Base-by-base conservation (phyloP, 2,797 vertebrate genomes). In the Danionella dracula region DNA sequence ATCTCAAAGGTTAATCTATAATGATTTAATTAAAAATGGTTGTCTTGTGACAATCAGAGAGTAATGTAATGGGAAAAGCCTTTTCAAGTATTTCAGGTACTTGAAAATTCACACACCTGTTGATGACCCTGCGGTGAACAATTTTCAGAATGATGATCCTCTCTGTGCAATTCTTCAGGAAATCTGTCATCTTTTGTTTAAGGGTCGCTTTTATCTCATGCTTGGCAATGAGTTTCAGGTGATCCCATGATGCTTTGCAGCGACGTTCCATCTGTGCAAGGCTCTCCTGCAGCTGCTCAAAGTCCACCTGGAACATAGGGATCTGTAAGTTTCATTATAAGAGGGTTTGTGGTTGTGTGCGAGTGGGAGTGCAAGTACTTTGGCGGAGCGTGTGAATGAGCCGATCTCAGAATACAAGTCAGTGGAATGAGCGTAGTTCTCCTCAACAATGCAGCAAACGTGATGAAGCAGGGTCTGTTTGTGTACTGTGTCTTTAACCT, bases 231-330 rank as follows among this genome's bases (percentile, higher is more conserved):
- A 94, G 88, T 81, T 97, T 97, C 66, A 97, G 89, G 74, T 97
- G 93, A 83, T 97, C 95, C 95, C 95, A 97, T 1, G 94, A 97
- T 67, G 94, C 93, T 85, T 93, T 96, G 89, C 95, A 97, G 61
- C 94, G 88, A 54, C 87, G 90, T 78, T 97, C 95, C 92, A 97
- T 91, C 86, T 94, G 93, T 82, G 83, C 86, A 77, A 97, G 81
- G 80, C 92, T 97, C 82, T 97, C 94, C 81, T 93, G 93, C 70
- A 97, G 91, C 71, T 95, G 94, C 78, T 96, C 93, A 70, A 97
- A 97, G 76, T 97, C 95, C 83, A 97, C 92, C 95, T 97, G 82
- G 0, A 4, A 27, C 23, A 27, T 3, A 27, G 3, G 3, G 23
- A 27, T 27, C 3, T 3, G 23, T 27, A 6, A 27, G 23, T 27